Evolutionary conservation across 2,113 vertebrate species (phyloP), one percentile per base, ranked within the genome.

Genomic region (Psophia crepitans): DNA sequence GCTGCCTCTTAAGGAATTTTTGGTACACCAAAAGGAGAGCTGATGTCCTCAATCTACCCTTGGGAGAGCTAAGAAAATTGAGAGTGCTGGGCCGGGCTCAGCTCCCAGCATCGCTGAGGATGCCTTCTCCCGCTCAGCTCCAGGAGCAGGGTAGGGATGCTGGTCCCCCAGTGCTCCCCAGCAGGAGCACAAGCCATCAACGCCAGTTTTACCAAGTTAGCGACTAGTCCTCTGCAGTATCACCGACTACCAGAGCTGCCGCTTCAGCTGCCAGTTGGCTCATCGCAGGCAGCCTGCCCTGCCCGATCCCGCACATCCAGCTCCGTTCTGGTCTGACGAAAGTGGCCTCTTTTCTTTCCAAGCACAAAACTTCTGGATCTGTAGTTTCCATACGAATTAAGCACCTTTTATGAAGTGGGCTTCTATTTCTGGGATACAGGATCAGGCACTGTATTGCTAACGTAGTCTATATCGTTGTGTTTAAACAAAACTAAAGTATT

Each of bases 401-500:
- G 63, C 49, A 32, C 35, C 41, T 81, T 90, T 89, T 26, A 23
- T 27, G 44, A 85, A 82, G 70, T 26, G 43, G 68, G 91, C 86
- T 89, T 88, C 75, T 78, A 8, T 93, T 88, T 90, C 94, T 83
- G 93, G 87, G 91, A 89, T 85, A 79, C 78, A 83, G 94, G 84
- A 80, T 61, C 82, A 74, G 93, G 84, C 90, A 60, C 84, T 57
- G 32, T 69, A 27, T 26, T 79, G 89, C 93, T 96, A 95, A 95
- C 58, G 5, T 95, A 94, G 90, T 94, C 82, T 89, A 22, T 56
- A 15, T 41, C 21, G 26, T 84, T 78, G 35, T 77, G 76, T 96
- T 96, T 95, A 96, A 88, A 93, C 92, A 92, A 70, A 84, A 96
- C 96, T 96, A 93, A 96, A 94, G 94, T 35, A 96, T 95, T 96